These are phyloP conservation scores for Dryocosmus kuriphilus DNA, from an alignment of 2,888 invertebrate genomes.

Conservation along the genomic window DNA sequence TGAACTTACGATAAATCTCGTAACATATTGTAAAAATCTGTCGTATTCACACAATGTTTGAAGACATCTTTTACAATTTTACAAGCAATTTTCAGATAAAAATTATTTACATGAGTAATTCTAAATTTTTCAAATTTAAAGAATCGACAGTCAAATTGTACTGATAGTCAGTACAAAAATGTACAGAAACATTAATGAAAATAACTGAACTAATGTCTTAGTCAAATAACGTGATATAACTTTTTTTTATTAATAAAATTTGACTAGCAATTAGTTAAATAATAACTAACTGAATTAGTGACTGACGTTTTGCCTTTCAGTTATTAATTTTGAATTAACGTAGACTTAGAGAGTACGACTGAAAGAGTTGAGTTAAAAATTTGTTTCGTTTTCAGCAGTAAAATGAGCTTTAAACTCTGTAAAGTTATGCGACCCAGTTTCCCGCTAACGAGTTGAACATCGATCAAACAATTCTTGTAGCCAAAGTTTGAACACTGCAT, in stretches of 20 bases:
- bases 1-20: no score
- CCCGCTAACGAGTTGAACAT: conserved; percentile 13
- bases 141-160: no score
- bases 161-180: neutral
- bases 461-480: conserved; percentile 35
- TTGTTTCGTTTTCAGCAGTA: neutral
- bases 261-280: neutral
- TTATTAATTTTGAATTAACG: no score
- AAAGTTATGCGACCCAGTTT: conserved; percentile 44
- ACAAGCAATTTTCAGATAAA: neutral
- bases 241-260: no score
- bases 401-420: neutral
- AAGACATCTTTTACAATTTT: no score
- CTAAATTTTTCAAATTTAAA: no score
- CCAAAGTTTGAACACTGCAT: conserved; percentile 30
- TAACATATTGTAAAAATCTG: no score
- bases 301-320: no score
- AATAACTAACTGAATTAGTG: neutral
- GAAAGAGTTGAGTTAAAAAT: neutral
- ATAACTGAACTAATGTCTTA: no score
- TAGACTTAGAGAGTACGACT: neutral
- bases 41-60: no score
- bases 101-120: no score
- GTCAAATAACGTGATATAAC: no score
- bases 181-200: neutral